A percentile compares a stretch with the other conserved stretches of the same genome.
These are phyloP conservation scores for Amphimallon solstitiale DNA, from an alignment of 2,888 invertebrate species.

Conservation along the genomic window DNA sequence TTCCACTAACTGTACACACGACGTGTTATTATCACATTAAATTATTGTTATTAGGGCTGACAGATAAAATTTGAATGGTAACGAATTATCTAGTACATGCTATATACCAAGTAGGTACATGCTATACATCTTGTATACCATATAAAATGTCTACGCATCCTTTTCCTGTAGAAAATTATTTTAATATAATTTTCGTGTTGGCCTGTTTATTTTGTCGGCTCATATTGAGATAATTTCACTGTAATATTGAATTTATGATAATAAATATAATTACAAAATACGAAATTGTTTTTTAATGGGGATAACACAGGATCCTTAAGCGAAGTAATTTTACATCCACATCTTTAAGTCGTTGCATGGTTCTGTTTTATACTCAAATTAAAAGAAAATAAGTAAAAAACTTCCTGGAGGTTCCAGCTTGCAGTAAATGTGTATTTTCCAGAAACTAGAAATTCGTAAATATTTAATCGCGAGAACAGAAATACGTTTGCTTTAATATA, in stretches of 20 bases:
- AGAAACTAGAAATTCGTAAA: too few species aligned
- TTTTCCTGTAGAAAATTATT: conserved; percentile 3
- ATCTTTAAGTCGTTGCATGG: neutral
- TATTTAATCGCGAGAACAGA: too few species aligned
- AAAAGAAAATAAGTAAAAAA: too few species aligned
- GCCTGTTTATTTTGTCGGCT: neutral
- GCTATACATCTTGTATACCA: neutral
- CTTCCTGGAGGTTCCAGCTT: too few species aligned
- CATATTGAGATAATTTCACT: neutral
- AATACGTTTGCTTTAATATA: too few species aligned
- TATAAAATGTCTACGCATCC: neutral
- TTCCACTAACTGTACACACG: conserved; percentile 18
- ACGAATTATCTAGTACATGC: conserved; percentile 17
- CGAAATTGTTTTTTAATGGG: conserved; percentile 10
- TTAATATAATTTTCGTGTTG: conserved; percentile 10
- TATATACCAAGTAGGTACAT: neutral
- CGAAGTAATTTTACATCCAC: neutral
- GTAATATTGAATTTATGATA: conserved; percentile 13
- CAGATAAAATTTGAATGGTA: conserved; percentile 24
- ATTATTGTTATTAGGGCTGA: conserved; percentile 31
- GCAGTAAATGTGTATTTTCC: too few species aligned
- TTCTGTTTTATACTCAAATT: neutral
- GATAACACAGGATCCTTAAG: neutral
- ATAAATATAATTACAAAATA: conserved; percentile 5
- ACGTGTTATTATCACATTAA: conserved; percentile 16